Base-by-base conservation (phyloP, 1,140 invertebrate species). In the Argopecten irradians region DNA sequence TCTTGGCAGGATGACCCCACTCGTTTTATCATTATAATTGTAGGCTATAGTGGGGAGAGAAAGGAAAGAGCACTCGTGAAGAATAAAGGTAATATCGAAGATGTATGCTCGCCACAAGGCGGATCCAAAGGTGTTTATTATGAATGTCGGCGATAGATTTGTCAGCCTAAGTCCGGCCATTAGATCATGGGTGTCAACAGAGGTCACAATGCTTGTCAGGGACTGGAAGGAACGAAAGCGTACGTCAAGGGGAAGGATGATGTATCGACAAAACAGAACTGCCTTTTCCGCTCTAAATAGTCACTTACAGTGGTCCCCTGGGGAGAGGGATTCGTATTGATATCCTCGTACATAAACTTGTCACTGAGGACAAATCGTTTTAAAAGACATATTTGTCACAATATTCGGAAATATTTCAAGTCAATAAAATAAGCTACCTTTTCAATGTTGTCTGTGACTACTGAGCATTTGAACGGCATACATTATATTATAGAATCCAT, bases 71-170 rank as follows among this genome's bases (percentile, higher is more conserved):
- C 55, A 1, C 55, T 71, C 55, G n/a, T 71, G 55, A 71, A 71
- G 55, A n/a, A 71, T 71, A 71, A 71, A 71, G 55, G 55, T 71
- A 71, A 71, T 71, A 71, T 71, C 55, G 55, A 71, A 71, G n/a
- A 71, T 71, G 55, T 71, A 71, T 71, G 55, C 55, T 71, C 55
- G 55, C n/a, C 55, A 71, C 55, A 28, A 71, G 55, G 55, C 55
- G 55, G 55, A 1, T 28, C 13, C 22, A 71, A 71, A 71, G 55
- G 55, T 71, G 55, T 71, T 71, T 71, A 71, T 71, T 71, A 71
- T 71, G 22, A 16, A 28, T 71, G 55, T 22, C 28, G 55, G n/a
- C 55, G 55, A n/a, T n/a, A 71, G 55, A 71, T 71, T 71, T 71
- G 55, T 71, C 55, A 28, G 55, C 5, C n/a, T 28, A 71, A 5